These are phyloP conservation scores for Gerris lacustris DNA, from an alignment of 2,888 invertebrate species.

Conservation along the genomic window DNA sequence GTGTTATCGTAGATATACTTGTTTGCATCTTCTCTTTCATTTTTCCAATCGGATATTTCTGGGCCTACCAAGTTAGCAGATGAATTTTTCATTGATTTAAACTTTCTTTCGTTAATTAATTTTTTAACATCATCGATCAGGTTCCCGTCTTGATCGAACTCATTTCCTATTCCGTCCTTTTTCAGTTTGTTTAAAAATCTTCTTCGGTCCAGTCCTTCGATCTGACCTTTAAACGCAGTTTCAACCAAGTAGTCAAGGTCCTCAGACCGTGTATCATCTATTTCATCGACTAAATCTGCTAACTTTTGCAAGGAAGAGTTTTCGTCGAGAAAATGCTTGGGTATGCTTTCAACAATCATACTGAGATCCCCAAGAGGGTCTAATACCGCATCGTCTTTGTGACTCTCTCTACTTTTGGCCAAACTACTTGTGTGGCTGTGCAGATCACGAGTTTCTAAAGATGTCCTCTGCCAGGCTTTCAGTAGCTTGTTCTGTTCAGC, in stretches of 20 bases:
- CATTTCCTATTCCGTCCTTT: background rate
- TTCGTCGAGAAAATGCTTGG: background rate
- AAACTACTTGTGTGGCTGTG: background rate
- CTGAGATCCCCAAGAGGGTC: background rate
- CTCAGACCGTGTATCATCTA: constrained; percentile 7
- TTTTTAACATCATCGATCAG: background rate
- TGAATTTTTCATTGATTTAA: background rate
- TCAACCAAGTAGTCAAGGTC: background rate
- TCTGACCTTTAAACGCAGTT: background rate
- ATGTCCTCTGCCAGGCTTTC: background rate
- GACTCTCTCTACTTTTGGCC: background rate
- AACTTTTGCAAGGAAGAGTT: background rate
- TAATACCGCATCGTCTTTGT: background rate
- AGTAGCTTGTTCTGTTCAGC: background rate
- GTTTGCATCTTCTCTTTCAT: background rate
- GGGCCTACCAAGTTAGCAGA: background rate
- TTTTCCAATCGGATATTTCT: background rate
- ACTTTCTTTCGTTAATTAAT: constrained; percentile 1
- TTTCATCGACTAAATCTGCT: background rate
- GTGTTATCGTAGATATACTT: background rate
- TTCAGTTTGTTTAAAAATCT: background rate
- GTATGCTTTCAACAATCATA: background rate
- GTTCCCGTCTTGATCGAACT: background rate
- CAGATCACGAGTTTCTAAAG: background rate
- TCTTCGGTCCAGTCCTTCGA: background rate